Base-by-base conservation (phyloP, 2,113 vertebrate species). In the Pithys albifrons region DNA sequence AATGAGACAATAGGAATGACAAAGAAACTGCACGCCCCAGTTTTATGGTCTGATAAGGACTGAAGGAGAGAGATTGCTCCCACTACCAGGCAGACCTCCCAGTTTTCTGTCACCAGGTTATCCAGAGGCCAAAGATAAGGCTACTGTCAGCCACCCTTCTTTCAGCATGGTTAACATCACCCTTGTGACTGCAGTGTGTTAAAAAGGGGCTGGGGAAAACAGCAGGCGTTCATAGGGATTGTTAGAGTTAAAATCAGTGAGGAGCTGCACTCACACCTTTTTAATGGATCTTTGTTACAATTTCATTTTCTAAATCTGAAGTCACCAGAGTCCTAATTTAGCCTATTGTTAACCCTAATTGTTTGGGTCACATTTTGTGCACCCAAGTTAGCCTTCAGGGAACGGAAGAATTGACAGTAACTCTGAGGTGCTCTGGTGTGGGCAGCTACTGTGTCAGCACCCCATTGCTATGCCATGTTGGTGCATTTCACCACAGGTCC, bases 11-110 rank as follows among this genome's bases (percentile, higher is more conserved):
- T 7, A 70, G 49, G 12, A 49, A 86, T 45, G 45, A 79, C 45
- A 57, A 75, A 85, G 51, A 62, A 83, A 49, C 29, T 1, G 2
- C 64, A 28, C 0, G 1, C 19, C n/a, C 37, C 22, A 37, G 6
- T 80, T 86, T 82, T 86, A 70, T 37, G 57, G 37, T 80, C 46
- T 86, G 79, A 80, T 95, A 89, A 94, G 51, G 22, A 43, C 2
- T 61, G 39, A 73, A 14, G 28, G 61, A 80, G 46, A 52, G 37
- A 66, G 67, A 54, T 73, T 77, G 49, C 15, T 73, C 7, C n/a
- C 39, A 82, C 0, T 89, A 5, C 24, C 49, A 45, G 24, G 13
- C 46, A 83, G 31, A 35, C 35, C 45, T 95, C 72, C 49, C 46
- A 74, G n/a, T 75, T 96, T 58, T 71, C 61, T 77, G 24, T 71